Percentiles rank a stretch among this genome's conserved stretches.
phyloP scores from a whole-genome alignment of 1,140 invertebrate genomes.

The Ostrea edulis region DNA sequence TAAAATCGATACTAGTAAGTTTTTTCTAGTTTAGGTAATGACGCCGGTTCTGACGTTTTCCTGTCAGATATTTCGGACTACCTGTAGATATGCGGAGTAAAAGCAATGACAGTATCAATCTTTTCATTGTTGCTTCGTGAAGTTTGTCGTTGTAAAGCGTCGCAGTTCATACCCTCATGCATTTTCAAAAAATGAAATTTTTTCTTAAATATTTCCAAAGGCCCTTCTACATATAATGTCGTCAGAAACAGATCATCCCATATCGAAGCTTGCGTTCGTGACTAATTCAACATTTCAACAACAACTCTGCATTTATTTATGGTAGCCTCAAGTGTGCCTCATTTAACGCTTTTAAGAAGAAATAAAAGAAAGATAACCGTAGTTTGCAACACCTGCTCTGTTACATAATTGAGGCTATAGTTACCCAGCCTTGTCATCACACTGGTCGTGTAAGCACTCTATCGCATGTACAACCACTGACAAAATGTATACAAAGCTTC shows the following conservation, averaged over 20 bases:
- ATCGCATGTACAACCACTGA: constrained; percentile 41
- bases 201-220: background rate
- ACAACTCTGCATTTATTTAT: constrained; percentile 39
- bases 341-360: constrained; percentile 43
- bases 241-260: constrained; percentile 43
- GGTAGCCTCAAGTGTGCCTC: constrained; percentile 50
- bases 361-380: constrained; percentile 22
- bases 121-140: constrained; percentile 19
- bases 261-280: constrained; percentile 40
- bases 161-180: background rate
- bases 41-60: no score
- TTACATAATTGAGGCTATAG: constrained; percentile 17
- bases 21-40: no score
- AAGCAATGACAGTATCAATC: background rate
- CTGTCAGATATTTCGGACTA: no score
- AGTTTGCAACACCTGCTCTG: constrained; percentile 39
- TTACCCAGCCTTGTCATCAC: constrained; percentile 48
- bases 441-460: background rate
- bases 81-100: background rate
- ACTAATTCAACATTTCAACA: background rate
- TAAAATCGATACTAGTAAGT: no score
- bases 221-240: constrained; percentile 8
- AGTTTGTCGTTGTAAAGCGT: background rate
- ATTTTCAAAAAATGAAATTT: background rate
- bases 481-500: constrained; percentile 51